A percentile compares a stretch with the other conserved stretches of the same genome.
Evolutionary conservation across 2,797 vertebrate species (phyloP).

Genomic region (Sylvilagus floridanus): DNA sequence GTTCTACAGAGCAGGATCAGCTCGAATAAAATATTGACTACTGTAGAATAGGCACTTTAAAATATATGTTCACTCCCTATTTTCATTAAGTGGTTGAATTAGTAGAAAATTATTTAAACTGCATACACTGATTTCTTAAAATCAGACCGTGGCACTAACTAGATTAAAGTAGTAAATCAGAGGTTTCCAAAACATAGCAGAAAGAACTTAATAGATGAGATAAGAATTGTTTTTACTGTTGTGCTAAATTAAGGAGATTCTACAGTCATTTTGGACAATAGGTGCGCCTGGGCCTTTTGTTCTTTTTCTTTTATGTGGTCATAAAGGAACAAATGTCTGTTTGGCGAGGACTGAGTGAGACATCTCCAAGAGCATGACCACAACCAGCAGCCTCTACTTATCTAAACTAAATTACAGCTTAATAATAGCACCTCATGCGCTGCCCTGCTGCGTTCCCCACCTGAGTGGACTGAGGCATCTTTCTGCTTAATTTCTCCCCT

Average conservation of each 20-base stretch:
- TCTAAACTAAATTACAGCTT: constrained; percentile 79
- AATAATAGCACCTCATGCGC: constrained; percentile 74
- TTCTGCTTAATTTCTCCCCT: constrained; percentile 68
- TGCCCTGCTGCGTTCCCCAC: constrained; percentile 46
- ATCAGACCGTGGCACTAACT: background rate
- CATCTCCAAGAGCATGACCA: constrained; percentile 64
- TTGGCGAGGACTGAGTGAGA: constrained; percentile 53
- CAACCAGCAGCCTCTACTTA: constrained; percentile 74
- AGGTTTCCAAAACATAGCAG: constrained; percentile 48
- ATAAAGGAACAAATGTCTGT: constrained; percentile 78
- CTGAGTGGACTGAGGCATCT: background rate
- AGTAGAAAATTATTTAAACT: constrained; percentile 62
- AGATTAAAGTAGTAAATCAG: constrained; percentile 46
- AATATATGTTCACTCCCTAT: background rate
- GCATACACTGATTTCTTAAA: constrained; percentile 29
- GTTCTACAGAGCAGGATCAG: constrained; percentile 47
- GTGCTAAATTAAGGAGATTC: background rate
- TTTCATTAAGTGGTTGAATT: constrained; percentile 68
- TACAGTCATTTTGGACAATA: constrained; percentile 46
- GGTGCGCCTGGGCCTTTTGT: constrained; percentile 63
- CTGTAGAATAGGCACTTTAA: background rate
- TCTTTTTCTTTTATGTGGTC: constrained; percentile 61
- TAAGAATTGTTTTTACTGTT: background rate
- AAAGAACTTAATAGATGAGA: constrained; percentile 17
- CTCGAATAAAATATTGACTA: constrained; percentile 20